Evolutionary conservation across 23 tunicate species (phyloP).

Genomic region (Clavelina lepadiformis): DNA sequence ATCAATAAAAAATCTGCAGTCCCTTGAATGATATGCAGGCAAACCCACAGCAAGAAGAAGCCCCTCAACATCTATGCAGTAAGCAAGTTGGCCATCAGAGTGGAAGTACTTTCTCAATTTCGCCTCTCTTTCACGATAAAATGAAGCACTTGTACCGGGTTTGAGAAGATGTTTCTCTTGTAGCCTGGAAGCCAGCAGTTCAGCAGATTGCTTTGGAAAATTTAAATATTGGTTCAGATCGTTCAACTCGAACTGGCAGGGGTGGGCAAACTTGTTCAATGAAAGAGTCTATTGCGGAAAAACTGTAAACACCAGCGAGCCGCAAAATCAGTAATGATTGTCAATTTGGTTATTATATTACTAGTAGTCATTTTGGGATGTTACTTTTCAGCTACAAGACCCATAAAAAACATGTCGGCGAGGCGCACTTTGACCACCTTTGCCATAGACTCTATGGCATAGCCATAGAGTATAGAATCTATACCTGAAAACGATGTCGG

Average conservation of each 20-base stretch:
- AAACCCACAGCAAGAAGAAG: constrained; percentile 29
- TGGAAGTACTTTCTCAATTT: constrained; percentile 18
- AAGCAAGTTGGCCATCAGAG: constrained; percentile 23
- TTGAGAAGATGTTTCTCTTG: constrained; percentile 31
- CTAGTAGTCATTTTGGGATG: too few species aligned
- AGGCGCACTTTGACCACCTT: too few species aligned
- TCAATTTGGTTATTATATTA: too few species aligned
- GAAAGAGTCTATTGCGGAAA: too few species aligned
- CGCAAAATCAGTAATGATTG: too few species aligned
- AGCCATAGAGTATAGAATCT: too few species aligned
- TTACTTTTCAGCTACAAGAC: too few species aligned
- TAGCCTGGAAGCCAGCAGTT: constrained; percentile 26
- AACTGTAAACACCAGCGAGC: too few species aligned
- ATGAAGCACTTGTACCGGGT: constrained; percentile 14
- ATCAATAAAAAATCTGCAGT: constrained; percentile 20
- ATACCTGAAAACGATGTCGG: too few species aligned
- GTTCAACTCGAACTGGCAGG: not conserved
- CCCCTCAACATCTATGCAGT: constrained; percentile 23
- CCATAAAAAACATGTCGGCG: too few species aligned
- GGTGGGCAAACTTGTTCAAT: too few species aligned
- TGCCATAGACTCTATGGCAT: too few species aligned
- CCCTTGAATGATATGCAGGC: constrained; percentile 12
- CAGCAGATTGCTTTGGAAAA: constrained; percentile 22
- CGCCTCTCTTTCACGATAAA: constrained; percentile 14
- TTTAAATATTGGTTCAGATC: constrained; percentile 1